Evolutionary conservation across 2,113 vertebrate species (phyloP).

Genomic region (Cairina moschata): DNA sequence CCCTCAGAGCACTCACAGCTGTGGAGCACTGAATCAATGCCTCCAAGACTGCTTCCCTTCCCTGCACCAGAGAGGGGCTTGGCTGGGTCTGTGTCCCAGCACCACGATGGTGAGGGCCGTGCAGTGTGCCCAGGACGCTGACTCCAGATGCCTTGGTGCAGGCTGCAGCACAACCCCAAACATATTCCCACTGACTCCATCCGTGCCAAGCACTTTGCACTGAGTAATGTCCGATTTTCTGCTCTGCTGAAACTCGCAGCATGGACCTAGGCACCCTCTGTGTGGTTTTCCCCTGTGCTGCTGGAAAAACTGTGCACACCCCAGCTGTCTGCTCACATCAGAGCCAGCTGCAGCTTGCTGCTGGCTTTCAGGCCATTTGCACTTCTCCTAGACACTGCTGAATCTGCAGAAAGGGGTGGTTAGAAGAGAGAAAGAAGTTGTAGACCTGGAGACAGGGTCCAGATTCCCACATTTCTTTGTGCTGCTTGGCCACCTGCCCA

Average conservation of each 20-base stretch:
- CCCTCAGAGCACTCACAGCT: neutral
- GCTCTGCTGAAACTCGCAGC: neutral
- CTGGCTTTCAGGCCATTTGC: neutral
- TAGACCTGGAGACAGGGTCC: neutral
- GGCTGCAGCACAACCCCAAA: neutral
- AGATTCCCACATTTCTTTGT: neutral
- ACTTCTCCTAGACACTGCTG: neutral
- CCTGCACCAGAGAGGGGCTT: neutral
- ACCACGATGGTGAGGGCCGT: neutral
- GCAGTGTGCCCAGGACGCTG: fast-evolving
- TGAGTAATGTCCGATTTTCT: neutral
- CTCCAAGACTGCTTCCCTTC: neutral
- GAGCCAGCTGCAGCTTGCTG: neutral
- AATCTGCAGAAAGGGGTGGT: neutral
- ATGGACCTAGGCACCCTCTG: neutral
- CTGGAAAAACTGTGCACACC: neutral
- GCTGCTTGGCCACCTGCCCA: neutral
- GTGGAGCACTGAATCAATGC: fast-evolving
- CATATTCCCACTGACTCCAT: fast-evolving
- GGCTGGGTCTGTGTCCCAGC: neutral
- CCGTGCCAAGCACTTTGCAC: neutral
- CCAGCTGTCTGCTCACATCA: neutral
- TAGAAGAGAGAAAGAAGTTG: neutral
- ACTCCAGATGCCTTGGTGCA: neutral
- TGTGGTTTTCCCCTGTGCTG: fast-evolving